Conservation (phyloP, 2,797 vertebrate genomes). For the Nannoperca australis region DNA sequence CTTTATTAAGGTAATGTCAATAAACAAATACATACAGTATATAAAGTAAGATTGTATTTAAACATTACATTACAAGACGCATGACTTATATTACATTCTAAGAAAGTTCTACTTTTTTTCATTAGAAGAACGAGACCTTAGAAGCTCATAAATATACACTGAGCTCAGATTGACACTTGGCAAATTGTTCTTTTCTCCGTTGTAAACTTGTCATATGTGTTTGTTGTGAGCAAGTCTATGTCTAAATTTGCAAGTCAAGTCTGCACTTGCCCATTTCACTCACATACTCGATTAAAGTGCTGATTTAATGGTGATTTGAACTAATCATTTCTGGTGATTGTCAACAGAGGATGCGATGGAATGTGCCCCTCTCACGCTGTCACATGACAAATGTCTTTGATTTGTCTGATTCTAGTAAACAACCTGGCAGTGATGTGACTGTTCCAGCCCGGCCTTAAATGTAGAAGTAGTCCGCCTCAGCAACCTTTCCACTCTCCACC, state of each 20-base stretch:
- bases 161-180: constrained; percentile 60
- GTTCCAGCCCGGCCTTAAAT: constrained; percentile 61
- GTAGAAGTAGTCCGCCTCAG: constrained; percentile 75
- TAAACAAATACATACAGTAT: constrained; percentile 63
- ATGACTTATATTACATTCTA: constrained; percentile 56
- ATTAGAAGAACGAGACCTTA: constrained; percentile 23
- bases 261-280: constrained; percentile 20
- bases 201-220: constrained; percentile 50
- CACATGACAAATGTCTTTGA: not conserved
- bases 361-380: not conserved
- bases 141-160: constrained; percentile 58
- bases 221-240: constrained; percentile 3
- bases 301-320: constrained; percentile 24
- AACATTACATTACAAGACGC: constrained; percentile 58
- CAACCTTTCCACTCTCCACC: constrained; percentile 45
- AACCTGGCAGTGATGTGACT: constrained; percentile 3
- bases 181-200: constrained; percentile 55
- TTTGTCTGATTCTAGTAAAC: constrained; percentile 18
- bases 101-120: constrained; percentile 32
- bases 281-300: constrained; percentile 36
- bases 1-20: constrained; percentile 65
- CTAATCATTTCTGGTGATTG: not conserved
- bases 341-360: constrained; percentile 10
- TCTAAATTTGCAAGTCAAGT: constrained; percentile 17
- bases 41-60: constrained; percentile 71